Evolutionary conservation across 2,797 vertebrate species (phyloP).

Genomic region (Melanotaenia maccullochi): DNA sequence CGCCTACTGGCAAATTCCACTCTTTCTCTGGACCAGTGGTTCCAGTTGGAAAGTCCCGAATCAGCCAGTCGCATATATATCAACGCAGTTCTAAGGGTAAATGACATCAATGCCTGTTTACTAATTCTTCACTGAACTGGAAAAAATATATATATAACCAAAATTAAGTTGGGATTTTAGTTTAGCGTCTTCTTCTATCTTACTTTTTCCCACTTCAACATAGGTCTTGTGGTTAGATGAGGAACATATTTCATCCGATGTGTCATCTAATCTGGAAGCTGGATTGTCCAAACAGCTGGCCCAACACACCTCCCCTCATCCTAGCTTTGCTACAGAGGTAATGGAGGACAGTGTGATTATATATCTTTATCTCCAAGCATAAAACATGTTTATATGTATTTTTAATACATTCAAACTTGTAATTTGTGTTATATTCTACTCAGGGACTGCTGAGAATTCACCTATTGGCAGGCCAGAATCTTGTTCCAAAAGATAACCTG

Average conservation of each 20-base stretch:
- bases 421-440: slow-evolving; percentile 27
- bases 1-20: slow-evolving; percentile 83
- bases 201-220: slow-evolving; percentile 1
- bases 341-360: neutral
- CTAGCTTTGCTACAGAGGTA: slow-evolving; percentile 90
- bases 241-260: slow-evolving; percentile 65
- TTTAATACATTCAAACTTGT: neutral
- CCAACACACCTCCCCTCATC: slow-evolving; percentile 80
- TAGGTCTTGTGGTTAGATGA: slow-evolving; percentile 90
- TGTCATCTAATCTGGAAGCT: slow-evolving; percentile 61
- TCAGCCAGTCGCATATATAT: slow-evolving; percentile 88
- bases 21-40: slow-evolving; percentile 90
- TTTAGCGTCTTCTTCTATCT: neutral
- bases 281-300: slow-evolving; percentile 77
- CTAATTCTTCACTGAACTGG: neutral
- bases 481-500: slow-evolving; percentile 92
- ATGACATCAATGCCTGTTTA: neutral
- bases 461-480: slow-evolving; percentile 87
- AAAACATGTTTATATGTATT: neutral
- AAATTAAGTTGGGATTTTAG: neutral
- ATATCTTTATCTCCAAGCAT: neutral
- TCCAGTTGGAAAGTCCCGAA: slow-evolving; percentile 88
- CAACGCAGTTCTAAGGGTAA: slow-evolving; percentile 90
- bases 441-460: slow-evolving; percentile 91
- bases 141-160: neutral